phyloP scores from a whole-genome alignment of 1,140 invertebrate genomes.

The Conus ventricosus region DNA sequence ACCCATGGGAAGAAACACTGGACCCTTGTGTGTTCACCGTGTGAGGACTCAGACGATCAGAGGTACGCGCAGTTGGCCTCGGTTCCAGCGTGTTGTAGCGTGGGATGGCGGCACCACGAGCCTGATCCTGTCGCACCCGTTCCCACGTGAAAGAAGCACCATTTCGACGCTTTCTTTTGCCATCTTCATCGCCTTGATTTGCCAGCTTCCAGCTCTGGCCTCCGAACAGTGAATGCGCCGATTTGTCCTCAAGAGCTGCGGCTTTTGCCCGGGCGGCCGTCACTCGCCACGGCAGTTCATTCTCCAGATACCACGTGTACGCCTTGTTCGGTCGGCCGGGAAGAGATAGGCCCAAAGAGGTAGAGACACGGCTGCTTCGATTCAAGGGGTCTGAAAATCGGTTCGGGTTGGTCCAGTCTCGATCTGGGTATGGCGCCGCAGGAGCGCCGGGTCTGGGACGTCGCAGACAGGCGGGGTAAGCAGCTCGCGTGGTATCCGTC shows the following conservation, averaged over 20 bases:
- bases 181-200: background rate
- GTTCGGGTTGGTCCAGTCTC: slow-evolving; percentile 29
- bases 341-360: background rate
- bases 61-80: background rate
- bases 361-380: background rate
- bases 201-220: background rate
- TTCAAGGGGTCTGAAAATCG: slow-evolving; percentile 30
- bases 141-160: background rate
- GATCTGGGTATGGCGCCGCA: background rate
- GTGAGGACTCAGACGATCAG: background rate
- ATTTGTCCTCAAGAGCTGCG: background rate
- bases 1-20: background rate
- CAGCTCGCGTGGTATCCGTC: background rate
- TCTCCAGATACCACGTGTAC: slow-evolving; percentile 31
- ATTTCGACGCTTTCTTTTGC: background rate
- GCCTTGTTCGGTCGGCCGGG: slow-evolving; percentile 7
- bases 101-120: background rate
- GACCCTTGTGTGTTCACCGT: background rate
- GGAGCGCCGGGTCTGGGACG: background rate
- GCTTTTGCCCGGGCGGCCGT: background rate
- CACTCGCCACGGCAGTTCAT: slow-evolving; percentile 17
- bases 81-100: background rate
- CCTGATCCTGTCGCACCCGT: background rate
- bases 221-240: background rate
- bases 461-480: background rate